Evolutionary conservation across 2,113 vertebrate species (phyloP).

Genomic region (Microtus richardsoni): DNA sequence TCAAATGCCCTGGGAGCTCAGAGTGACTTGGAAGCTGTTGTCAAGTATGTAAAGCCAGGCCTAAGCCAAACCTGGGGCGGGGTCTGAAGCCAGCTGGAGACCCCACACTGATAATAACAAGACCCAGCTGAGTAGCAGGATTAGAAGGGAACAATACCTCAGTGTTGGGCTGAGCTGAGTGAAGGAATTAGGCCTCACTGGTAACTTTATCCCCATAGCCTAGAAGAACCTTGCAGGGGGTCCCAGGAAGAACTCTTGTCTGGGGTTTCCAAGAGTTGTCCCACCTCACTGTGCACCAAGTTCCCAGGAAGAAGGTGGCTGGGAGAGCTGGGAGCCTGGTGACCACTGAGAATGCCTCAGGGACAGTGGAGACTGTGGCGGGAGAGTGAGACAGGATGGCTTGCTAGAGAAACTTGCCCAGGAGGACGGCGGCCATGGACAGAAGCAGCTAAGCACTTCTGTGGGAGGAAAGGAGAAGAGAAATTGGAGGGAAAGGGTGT

Average conservation of each 20-base stretch:
- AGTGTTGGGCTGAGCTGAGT: slow-evolving; percentile 37
- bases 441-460: not conserved
- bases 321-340: not conserved
- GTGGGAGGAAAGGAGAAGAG: not conserved
- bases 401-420: not conserved
- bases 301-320: not conserved
- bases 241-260: not conserved
- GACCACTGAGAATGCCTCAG: not conserved
- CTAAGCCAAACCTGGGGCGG: not conserved
- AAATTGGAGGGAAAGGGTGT: not conserved
- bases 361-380: not conserved
- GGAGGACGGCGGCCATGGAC: not conserved
- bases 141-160: slow-evolving; percentile 38
- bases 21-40: not conserved
- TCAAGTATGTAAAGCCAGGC: not conserved
- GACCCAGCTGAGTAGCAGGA: slow-evolving; percentile 21
- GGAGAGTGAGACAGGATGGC: not conserved
- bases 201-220: slow-evolving; percentile 52
- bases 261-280: not conserved
- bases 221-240: not conserved
- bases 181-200: slow-evolving; percentile 55
- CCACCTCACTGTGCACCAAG: not conserved
- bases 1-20: not conserved
- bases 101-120: not conserved
- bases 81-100: not conserved